These are phyloP conservation scores for Menidia menidia DNA, from an alignment of 2,797 vertebrate species.

Conservation along the genomic window DNA sequence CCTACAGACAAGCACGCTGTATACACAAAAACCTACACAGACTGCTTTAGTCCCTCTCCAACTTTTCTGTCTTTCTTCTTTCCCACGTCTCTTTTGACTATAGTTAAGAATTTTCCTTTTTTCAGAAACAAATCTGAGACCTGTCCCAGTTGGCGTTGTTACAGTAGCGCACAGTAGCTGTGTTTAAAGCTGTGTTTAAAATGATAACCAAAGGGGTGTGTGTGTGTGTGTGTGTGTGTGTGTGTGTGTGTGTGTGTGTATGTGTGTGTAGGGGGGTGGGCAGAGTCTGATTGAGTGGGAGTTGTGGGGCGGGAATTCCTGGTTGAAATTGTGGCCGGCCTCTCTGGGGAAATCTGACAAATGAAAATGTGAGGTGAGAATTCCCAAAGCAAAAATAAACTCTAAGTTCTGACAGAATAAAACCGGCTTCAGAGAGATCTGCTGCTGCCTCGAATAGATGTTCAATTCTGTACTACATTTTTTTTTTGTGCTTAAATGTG, in stretches of 20 bases:
- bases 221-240: background rate
- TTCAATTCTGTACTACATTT: background rate
- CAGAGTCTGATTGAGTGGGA: conserved; percentile 39
- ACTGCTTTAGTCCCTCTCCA: background rate
- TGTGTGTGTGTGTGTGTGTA: conserved; percentile 6
- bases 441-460: conserved; percentile 8
- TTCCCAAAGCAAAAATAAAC: conserved; percentile 40
- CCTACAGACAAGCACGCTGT: background rate
- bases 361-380: conserved; percentile 40
- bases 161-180: conserved; percentile 8
- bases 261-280: background rate
- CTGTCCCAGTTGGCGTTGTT: conserved; percentile 42
- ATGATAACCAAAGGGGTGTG: background rate
- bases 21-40: background rate
- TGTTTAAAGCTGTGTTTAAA: background rate
- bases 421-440: conserved; percentile 27
- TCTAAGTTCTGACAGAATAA: conserved; percentile 25
- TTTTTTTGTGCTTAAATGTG: background rate
- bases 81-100: conserved; percentile 27
- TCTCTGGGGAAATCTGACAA: conserved; percentile 56
- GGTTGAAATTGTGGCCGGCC: conserved; percentile 21
- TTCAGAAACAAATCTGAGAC: conserved; percentile 48
- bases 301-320: conserved; percentile 26
- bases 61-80: background rate
- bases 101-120: conserved; percentile 46